Conservation (phyloP, 92 coral and sea anemone genomes). For the Phenganax marumi region DNA sequence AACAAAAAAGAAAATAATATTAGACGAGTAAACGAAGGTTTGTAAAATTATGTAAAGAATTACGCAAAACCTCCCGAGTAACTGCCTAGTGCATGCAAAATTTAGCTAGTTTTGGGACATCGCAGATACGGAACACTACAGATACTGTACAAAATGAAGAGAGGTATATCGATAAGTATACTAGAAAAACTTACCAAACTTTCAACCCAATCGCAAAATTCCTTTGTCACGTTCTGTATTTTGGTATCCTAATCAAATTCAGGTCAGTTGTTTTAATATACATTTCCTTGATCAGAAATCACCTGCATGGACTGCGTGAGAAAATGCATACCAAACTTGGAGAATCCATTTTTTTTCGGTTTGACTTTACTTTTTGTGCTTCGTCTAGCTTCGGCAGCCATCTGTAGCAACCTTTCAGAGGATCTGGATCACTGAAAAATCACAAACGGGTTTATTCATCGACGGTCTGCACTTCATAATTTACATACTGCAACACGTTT, state of each 20-base stretch:
- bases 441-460: background rate
- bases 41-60: too few relatives aligned
- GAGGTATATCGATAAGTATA: too few relatives aligned
- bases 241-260: conserved; percentile 65
- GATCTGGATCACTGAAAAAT: conserved; percentile 15
- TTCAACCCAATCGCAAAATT: conserved; percentile 97
- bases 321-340: conserved; percentile 74
- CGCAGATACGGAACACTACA: too few relatives aligned
- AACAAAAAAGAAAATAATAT: too few relatives aligned
- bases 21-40: too few relatives aligned
- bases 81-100: too few relatives aligned
- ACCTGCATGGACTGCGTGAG: background rate
- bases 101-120: too few relatives aligned
- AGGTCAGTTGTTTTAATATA: background rate
- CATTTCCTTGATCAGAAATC: background rate
- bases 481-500: too few relatives aligned
- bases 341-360: conserved; percentile 84
- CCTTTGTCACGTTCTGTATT: conserved; percentile 93
- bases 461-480: background rate
- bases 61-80: too few relatives aligned
- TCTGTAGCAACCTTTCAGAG: conserved; percentile 51
- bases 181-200: conserved; percentile 68
- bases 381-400: conserved; percentile 96
- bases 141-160: too few relatives aligned
- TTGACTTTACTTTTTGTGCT: conserved; percentile 74